These are phyloP conservation scores for Montipora sp. DNA, from an alignment of 64 coral and sea anemone species.

Conservation along the genomic window DNA sequence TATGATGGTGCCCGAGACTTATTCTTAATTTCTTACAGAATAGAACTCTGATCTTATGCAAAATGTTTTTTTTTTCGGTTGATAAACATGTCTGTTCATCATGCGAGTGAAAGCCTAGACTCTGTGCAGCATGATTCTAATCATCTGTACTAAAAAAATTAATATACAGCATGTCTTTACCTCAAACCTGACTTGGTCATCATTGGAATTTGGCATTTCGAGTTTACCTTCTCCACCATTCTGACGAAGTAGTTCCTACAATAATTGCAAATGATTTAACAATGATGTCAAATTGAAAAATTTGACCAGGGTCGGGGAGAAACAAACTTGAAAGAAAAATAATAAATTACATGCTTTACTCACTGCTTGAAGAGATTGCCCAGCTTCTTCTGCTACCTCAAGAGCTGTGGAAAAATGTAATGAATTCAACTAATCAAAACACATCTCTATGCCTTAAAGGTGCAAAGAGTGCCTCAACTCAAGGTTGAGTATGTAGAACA, in stretches of 20 bases:
- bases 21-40: no score
- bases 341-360: background rate
- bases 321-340: background rate
- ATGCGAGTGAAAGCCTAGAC: no score
- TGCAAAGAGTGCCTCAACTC: no score
- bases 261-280: background rate
- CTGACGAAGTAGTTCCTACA: slow-evolving; percentile 70
- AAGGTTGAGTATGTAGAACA: no score
- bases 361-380: slow-evolving; percentile 65
- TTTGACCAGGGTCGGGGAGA: background rate
- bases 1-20: no score
- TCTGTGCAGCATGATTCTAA: no score
- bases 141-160: background rate
- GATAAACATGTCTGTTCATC: no score
- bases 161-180: background rate
- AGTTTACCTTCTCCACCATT: slow-evolving; percentile 55
- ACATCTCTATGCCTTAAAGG: background rate
- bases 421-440: background rate
- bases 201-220: background rate
- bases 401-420: slow-evolving; percentile 33
- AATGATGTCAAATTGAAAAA: background rate
- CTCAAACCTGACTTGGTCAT: background rate
- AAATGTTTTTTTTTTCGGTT: no score
- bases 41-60: no score
- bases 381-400: slow-evolving; percentile 64